Evolutionary conservation across 1,140 invertebrate genomes (phyloP).

Genomic region (Scaptomyza pallida): DNA sequence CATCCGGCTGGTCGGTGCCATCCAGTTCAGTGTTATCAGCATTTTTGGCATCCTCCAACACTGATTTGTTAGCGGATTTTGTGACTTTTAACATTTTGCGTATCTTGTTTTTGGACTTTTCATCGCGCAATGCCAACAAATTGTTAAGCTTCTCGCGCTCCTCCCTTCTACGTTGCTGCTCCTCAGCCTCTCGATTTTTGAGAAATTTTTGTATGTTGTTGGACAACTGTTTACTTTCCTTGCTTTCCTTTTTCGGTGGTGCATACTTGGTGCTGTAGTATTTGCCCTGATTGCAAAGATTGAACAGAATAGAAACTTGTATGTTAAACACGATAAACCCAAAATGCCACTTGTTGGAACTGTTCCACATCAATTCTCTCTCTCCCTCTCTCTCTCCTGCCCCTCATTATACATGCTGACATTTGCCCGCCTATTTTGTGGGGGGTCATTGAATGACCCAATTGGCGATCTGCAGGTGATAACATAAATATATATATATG

Average conservation of each 20-base stretch:
- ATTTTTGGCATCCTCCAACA: conserved; percentile 92
- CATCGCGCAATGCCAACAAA: conserved; percentile 89
- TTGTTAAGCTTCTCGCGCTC: conserved; percentile 87
- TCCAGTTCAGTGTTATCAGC: conserved; percentile 20
- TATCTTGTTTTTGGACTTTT: conserved; percentile 89
- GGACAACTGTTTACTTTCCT: conserved; percentile 87
- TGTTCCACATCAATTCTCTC: neutral
- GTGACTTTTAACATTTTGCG: conserved; percentile 88
- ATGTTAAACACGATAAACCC: too few relatives aligned
- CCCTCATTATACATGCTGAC: too few relatives aligned
- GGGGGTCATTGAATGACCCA: conserved; percentile 25
- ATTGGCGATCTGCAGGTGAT: neutral
- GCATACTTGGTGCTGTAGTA: conserved; percentile 91
- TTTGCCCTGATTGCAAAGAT: conserved; percentile 83
- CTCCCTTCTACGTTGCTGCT: conserved; percentile 87
- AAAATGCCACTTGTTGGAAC: conserved; percentile 14
- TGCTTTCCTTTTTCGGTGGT: conserved; percentile 92
- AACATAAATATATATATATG: neutral
- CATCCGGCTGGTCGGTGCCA: conserved; percentile 88
- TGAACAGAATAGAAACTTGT: neutral
- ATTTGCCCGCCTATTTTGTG: neutral
- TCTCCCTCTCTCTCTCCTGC: neutral
- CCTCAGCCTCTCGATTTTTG: conserved; percentile 91
- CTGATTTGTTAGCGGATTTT: conserved; percentile 94
- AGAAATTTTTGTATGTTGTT: conserved; percentile 93